A percentile compares a stretch with the other conserved stretches of the same genome.
Evolutionary conservation across 2,797 vertebrate genomes (phyloP).

Genomic region (Tympanoctomys barrerae): DNA sequence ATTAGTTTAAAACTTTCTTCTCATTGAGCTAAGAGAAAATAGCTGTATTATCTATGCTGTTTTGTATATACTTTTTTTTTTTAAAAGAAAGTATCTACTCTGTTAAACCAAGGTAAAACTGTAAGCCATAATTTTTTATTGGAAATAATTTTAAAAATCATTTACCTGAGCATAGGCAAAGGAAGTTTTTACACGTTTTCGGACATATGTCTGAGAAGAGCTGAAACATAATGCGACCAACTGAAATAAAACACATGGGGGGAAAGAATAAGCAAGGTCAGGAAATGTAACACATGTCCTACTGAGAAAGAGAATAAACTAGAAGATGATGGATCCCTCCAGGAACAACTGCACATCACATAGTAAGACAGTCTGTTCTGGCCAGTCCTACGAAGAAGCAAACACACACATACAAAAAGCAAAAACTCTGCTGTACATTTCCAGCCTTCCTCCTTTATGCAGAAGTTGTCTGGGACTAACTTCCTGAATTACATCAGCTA

Average conservation of each 20-base stretch:
- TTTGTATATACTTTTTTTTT: background rate
- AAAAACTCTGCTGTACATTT: background rate
- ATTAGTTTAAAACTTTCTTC: no score
- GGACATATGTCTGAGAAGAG: constrained; percentile 99
- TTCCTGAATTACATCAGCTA: background rate
- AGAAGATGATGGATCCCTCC: background rate
- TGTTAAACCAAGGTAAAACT: constrained; percentile 59
- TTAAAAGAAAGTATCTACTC: constrained; percentile 38
- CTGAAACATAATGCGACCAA: constrained; percentile 99
- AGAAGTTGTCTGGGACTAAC: background rate
- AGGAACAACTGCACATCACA: background rate
- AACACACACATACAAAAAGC: no score
- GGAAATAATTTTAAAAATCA: constrained; percentile 64
- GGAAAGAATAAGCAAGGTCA: constrained; percentile 22
- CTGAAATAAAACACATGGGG: constrained; percentile 87
- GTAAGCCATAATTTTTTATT: constrained; percentile 21
- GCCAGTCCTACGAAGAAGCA: background rate
- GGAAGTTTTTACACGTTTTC: constrained; percentile 99
- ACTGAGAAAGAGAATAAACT: background rate
- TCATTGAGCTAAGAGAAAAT: no score
- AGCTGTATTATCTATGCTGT: no score
- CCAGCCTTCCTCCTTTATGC: background rate
- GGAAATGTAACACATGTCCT: background rate
- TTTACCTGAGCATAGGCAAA: constrained; percentile 97
- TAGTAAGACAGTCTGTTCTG: background rate